Evolutionary conservation across 2,888 invertebrate species (phyloP), one percentile per base, ranked within the genome.

Genomic region (Aethes cnicana): DNA sequence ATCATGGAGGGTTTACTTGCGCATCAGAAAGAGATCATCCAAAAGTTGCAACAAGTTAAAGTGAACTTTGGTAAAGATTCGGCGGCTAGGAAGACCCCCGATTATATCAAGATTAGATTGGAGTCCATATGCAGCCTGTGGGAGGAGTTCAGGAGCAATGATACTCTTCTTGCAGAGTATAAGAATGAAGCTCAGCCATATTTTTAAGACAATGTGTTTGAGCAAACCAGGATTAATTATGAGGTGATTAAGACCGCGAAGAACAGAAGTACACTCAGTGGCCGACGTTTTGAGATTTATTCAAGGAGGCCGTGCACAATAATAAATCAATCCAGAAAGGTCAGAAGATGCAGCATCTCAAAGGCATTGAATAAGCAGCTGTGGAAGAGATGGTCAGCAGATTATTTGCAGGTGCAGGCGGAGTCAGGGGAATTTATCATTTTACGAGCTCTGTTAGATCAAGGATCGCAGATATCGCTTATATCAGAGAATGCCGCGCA

Each of bases 381-480:
- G 33, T 53, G 7, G 56, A 56, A 32, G 37, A 53, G 1, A 33
- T 49, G 12, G 20, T 7, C 3, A 14, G 23, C 7, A 37, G n/a
- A 14, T 37, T 37, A 12, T 7, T n/a, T 2, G n/a, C 4, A 44
- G 20, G 44, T 52, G n/a, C 8, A 37, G 18, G 37, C 50, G 4
- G 25, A 4, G 26, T 35, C 33, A 14, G 17, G 26, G 32, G 42
- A 26, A 18, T 43, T n/a, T 35, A 17, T 33, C 16, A 32, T 39
- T 35, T 25, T 47, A 37, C 39, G 53, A 37, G 55, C 48, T 2
- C 32, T 48, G 8, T 12, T 58, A 0, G 58, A 61, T 35, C 61
- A 58, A 28, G 60, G 60, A 3, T 61, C 58, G 4, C 58, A 58
- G 39, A 46, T 47, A 5, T 56, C 56, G 1, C n/a, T 61, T 1